Evolutionary conservation across 2,888 invertebrate genomes (phyloP), one percentile per base, ranked within the genome.

Genomic region (Harpalus rubripes): DNA sequence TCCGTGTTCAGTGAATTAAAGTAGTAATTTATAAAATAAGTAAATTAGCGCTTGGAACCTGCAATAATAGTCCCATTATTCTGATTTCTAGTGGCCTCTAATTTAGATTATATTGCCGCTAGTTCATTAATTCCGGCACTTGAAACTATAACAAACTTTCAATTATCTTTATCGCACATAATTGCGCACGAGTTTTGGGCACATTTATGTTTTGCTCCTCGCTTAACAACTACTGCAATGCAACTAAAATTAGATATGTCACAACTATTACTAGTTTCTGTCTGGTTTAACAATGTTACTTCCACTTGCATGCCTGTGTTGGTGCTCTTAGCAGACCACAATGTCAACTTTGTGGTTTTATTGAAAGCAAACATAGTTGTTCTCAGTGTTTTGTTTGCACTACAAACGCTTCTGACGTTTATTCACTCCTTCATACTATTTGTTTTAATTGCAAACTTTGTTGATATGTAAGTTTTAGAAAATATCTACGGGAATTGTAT

Each of bases 361-460:
- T 72, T 72, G 68, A 72, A 72, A 72, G 41, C 68, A 72, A 72
- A 72, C 68, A 72, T 72, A 15, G 68, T 72, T 72, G 68, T 72
- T 72, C 68, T 41, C 15, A 15, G 68, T 72, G 68, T 72, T 72
- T 72, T 72, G 68, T 72, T 72, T 72, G 68, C 15, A 41, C 15
- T 41, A n/a, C 68, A 41, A 72, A 72, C 68, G 39, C 41, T 52
- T 41, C 41, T 72, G 68, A 18, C n/a, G 68, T 72, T 72, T 72
- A 72, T 72, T 72, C 16, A 72, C 68, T 18, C n/a, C 39, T 72
- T 72, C 15, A 72, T 72, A 72, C 8, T 41, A 72, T 72, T 72
- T 72, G 41, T 72, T 72, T 72, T 72, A 72, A 72, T 72, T 41
- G 39, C 15, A 41, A 72, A 72, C 68, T 72, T 39, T 39, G 41